Base-by-base conservation (phyloP, 2,797 vertebrate genomes). In the Gorsachius magnificus region DNA sequence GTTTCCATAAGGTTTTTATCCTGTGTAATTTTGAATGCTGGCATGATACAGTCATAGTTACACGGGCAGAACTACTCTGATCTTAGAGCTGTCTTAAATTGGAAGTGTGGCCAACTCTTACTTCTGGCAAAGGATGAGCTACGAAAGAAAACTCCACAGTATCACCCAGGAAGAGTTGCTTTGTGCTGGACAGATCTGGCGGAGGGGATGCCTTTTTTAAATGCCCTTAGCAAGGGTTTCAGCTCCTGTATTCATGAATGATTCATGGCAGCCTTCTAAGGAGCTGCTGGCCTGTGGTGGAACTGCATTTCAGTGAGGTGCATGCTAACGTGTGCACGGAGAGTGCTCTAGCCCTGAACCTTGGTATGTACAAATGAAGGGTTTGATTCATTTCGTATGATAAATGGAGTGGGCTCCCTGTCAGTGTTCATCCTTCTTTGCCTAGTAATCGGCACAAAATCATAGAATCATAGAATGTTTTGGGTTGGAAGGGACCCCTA, bases 21-120 rank as follows among this genome's bases (percentile, higher is more conserved):
- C 38, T 28, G 2, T 1, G 3, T 15, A 13, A 5, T 9, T 41
- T 3, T 31, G 46, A 13, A 0, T 10, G 0, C 12, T 31, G 71
- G 4, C 20, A 0, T 1, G 6, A 5, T 26, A 3, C 13, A 0
- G 18, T 0, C 31, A 2, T 8, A 7, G 35, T 6, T 22, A 0
- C 2, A 7, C 10, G 80, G 83, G 58, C 71, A 72, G 58, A 15
- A 3, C 51, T 17, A n/a, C 9, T 41, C 15, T 33, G 46, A 8
- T 54, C 16, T 19, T 11, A 3, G 53, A 53, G 51, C 53, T 65
- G 17, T 19, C 50, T 69, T 3, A 5, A 19, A 3, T 6, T 3
- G 45, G 8, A 2, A 10, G 50, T 16, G 4, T 0, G 5, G 25
- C 25, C 75, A 69, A 5, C 38, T 43, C 66, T 22, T 5, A 2